Evolutionary conservation across 92 coral and sea anemone species (phyloP), one percentile per base, ranked within the genome.

Genomic region (Nematostella vectensis): DNA sequence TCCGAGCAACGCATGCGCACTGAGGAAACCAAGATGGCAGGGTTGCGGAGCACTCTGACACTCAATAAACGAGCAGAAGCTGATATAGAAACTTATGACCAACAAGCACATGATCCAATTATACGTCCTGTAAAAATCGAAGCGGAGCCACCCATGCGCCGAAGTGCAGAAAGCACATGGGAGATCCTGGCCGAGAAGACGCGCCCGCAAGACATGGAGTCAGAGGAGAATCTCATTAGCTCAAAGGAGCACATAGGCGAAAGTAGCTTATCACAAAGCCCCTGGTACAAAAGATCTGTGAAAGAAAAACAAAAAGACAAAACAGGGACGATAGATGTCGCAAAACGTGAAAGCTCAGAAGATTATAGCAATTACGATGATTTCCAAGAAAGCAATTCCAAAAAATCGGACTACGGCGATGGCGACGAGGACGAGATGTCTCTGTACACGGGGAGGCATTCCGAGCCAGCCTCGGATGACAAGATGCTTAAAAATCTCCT

Each of bases 401-500:
- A 45, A 11, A 22, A 45, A 4, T 19, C 23, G 4, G 47, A 50
- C 20, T 50, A 29, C 39, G 40, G 29, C 15, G 53, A 50, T 6
- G 43, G 40, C 20, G 29, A 55, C 29, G 4, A 39, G 22, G 60
- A 38, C 22, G 3, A 1, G 27, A 37, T 10, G 59, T n/a, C n/a
- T n/a, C n/a, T n/a, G n/a, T n/a, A n/a, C n/a, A 4, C 3, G 22
- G 37, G 37, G 20, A 31, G 3, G 28, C 24, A 0, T 15, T 21
- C 38, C 13, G 52, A 42, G 24, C 51, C 33, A 1, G 22, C 62
- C 31, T 27, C 18, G 10, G 87, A 79, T 17, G 54, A 65, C 29
- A 4, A 11, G n/a, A 67, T 73, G 63, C 48, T 79, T 1, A 66
- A 66, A 67, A 53, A 62, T 21, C 64, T 79, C 16, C 62, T 79